phyloP scores from a whole-genome alignment of 2,797 vertebrate genomes.

The Premnoplex brunnescens region DNA sequence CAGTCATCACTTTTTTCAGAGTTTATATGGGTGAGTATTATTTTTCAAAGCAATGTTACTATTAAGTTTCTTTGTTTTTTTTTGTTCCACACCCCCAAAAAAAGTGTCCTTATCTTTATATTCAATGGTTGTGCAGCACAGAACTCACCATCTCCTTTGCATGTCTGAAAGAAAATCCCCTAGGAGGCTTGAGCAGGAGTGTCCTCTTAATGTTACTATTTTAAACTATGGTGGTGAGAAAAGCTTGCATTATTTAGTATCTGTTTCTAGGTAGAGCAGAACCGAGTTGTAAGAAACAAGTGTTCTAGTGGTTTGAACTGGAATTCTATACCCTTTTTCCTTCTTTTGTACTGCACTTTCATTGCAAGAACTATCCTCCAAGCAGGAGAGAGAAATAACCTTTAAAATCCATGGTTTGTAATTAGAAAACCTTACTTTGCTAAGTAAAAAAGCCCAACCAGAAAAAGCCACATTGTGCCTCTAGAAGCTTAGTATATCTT shows the following conservation, averaged over 20 bases:
- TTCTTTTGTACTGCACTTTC: neutral
- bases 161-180: neutral
- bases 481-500: neutral
- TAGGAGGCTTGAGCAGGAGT: neutral
- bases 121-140: neutral
- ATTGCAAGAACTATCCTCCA: neutral
- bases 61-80: neutral
- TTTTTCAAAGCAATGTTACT: neutral
- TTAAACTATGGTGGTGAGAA: neutral
- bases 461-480: neutral
- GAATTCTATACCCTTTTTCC: neutral
- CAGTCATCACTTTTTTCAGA: neutral
- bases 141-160: neutral
- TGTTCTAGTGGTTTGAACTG: neutral
- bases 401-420: neutral
- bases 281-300: neutral
- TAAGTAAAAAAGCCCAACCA: neutral
- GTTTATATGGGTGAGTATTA: neutral
- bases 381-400: neutral
- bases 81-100: neutral
- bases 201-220: neutral
- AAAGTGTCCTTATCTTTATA: neutral
- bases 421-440: neutral
- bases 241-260: neutral
- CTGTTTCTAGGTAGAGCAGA: slow-evolving; percentile 1